Evolutionary conservation across 2,797 vertebrate species (phyloP).

Genomic region (Varecia variegata): DNA sequence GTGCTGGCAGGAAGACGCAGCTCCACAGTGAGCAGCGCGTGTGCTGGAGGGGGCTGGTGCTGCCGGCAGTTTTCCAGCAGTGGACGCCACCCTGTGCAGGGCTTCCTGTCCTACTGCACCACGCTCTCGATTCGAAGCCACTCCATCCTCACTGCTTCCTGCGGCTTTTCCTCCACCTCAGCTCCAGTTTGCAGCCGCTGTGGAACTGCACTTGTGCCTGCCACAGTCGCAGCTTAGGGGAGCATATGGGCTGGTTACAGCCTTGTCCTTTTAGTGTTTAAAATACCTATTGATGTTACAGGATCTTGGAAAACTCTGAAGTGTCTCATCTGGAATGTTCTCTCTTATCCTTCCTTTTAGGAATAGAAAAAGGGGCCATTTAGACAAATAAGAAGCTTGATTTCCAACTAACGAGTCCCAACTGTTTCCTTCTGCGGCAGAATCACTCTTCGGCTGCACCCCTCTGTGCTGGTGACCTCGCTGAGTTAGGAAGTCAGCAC

Average conservation of each 20-base stretch:
- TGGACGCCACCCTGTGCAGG: neutral
- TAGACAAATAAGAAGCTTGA: neutral
- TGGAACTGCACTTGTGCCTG: neutral
- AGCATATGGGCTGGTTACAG: neutral
- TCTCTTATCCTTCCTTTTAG: conserved; percentile 5
- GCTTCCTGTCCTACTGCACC: neutral
- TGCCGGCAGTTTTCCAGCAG: neutral
- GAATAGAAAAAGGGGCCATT: neutral
- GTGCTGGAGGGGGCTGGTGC: neutral
- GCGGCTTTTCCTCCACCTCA: neutral
- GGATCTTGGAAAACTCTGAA: neutral
- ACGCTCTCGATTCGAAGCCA: neutral
- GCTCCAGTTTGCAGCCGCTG: neutral
- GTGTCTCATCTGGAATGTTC: conserved; percentile 30
- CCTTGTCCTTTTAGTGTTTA: neutral
- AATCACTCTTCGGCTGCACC: neutral
- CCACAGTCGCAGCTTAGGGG: neutral
- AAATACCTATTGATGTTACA: neutral
- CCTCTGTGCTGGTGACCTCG: neutral
- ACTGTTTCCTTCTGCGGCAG: neutral
- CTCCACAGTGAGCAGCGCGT: neutral
- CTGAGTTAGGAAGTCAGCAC: neutral
- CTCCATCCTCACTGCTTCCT: neutral
- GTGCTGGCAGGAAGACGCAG: fast-evolving
- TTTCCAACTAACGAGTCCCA: neutral